These are phyloP conservation scores for Lasioglossum baleicum DNA, from an alignment of 1,140 invertebrate species.

Conservation along the genomic window DNA sequence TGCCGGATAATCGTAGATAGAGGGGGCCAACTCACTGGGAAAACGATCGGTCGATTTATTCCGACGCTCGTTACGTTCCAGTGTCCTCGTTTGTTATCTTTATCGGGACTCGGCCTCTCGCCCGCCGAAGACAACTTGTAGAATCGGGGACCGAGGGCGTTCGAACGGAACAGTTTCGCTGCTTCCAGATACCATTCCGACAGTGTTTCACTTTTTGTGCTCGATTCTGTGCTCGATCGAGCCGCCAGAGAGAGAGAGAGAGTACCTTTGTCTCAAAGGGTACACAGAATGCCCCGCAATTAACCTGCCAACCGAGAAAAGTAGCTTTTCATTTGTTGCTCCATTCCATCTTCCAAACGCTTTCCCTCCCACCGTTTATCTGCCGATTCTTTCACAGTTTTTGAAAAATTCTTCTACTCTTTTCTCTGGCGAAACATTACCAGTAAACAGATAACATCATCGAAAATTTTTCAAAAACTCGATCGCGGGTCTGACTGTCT, in stretches of 20 bases:
- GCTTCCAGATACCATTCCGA: background rate
- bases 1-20: background rate
- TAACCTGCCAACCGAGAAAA: too few species aligned
- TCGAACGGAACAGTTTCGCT: background rate
- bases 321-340: too few species aligned
- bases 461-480: too few species aligned
- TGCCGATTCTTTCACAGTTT: too few species aligned
- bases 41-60: background rate
- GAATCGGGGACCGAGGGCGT: background rate
- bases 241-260: too few species aligned
- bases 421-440: too few species aligned
- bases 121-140: background rate
- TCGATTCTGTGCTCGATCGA: background rate
- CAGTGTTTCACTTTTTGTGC: background rate
- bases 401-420: too few species aligned
- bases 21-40: background rate
- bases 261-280: background rate
- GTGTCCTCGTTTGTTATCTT: conserved; percentile 1
- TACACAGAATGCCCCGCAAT: too few species aligned
- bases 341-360: too few species aligned
- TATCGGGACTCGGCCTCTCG: background rate
- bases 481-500: too few species aligned
- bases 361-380: too few species aligned
- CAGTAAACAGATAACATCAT: too few species aligned
- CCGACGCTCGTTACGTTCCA: background rate